A percentile compares a stretch with the other conserved stretches of the same genome.
phyloP scores from a whole-genome alignment of 2,888 invertebrate genomes.

The Clostera curtula region DNA sequence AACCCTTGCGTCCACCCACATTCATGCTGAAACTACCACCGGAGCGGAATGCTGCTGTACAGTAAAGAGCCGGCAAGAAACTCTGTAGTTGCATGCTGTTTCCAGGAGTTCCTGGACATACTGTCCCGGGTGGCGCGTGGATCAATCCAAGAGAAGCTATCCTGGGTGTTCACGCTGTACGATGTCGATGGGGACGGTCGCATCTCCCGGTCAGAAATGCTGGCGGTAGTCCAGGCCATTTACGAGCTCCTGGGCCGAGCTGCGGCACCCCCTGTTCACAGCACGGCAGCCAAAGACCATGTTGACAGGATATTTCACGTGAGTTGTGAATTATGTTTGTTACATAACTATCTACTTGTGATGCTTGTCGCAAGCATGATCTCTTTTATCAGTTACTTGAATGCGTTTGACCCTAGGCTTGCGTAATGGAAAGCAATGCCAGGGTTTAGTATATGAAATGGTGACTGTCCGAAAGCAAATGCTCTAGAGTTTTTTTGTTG shows the following conservation, averaged over 20 bases:
- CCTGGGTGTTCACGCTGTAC: constrained; percentile 92
- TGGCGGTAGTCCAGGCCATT: constrained; percentile 86
- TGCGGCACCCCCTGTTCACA: constrained; percentile 83
- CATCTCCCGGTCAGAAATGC: constrained; percentile 89
- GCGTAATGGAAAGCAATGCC: too few species aligned
- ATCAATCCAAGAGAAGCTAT: constrained; percentile 87
- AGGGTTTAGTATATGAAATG: too few species aligned
- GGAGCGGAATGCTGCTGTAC: too few species aligned
- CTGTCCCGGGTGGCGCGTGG: constrained; percentile 90
- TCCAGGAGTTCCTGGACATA: constrained; percentile 88
- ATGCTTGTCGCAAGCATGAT: too few species aligned
- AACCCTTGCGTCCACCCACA: too few species aligned
- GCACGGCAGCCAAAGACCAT: constrained; percentile 85
- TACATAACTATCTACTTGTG: too few species aligned
- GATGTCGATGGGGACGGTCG: constrained; percentile 91
- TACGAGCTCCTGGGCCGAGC: constrained; percentile 90
- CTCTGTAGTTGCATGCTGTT: not conserved
- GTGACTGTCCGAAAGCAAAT: too few species aligned
- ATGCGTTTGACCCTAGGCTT: too few species aligned
- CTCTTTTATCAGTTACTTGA: too few species aligned
- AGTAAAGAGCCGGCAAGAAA: not conserved
- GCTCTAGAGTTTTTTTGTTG: too few species aligned
- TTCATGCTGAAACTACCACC: too few species aligned
- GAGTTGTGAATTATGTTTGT: too few species aligned
- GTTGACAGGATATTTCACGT: constrained; percentile 92